These are phyloP conservation scores for Hirtodrosophila trivittata DNA, from an alignment of 2,888 invertebrate species.

Conservation along the genomic window DNA sequence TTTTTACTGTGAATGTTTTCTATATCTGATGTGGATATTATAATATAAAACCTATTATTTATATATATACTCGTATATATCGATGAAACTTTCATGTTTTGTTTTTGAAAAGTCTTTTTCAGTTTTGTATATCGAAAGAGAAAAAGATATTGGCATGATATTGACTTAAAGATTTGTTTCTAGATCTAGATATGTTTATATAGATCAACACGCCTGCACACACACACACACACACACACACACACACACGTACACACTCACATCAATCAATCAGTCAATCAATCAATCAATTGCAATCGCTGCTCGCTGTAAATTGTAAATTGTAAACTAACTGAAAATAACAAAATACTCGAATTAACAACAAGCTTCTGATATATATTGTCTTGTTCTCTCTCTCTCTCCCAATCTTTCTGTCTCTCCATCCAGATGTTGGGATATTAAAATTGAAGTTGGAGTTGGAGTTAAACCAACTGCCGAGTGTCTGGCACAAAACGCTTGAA, in stretches of 20 bases:
- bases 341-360: constrained; percentile 20
- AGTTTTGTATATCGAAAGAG: too few relatives aligned
- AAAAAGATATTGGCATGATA: too few relatives aligned
- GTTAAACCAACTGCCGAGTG: constrained; percentile 26
- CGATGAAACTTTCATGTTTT: too few relatives aligned
- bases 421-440: constrained; percentile 47
- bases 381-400: constrained; percentile 49
- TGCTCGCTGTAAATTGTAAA: constrained; percentile 23
- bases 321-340: constrained; percentile 10
- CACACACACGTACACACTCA: constrained; percentile 8
- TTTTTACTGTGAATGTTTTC: too few relatives aligned
- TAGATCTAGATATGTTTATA: too few relatives aligned
- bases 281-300: constrained; percentile 13
- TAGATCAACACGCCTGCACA: too few relatives aligned
- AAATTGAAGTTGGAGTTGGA: constrained; percentile 12
- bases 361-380: constrained; percentile 43
- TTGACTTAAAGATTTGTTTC: too few relatives aligned
- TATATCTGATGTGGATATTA: too few relatives aligned
- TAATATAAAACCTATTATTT: too few relatives aligned
- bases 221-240: constrained; percentile 1
- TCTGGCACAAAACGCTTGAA: constrained; percentile 11
- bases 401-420: constrained; percentile 23
- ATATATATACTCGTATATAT: too few relatives aligned
- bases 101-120: too few relatives aligned
- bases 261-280: neutral